Percentiles rank a stretch among this genome's conserved stretches.
These are phyloP conservation scores for Ahaetulla prasina DNA, from an alignment of 2,113 vertebrate species.

Conservation along the genomic window DNA sequence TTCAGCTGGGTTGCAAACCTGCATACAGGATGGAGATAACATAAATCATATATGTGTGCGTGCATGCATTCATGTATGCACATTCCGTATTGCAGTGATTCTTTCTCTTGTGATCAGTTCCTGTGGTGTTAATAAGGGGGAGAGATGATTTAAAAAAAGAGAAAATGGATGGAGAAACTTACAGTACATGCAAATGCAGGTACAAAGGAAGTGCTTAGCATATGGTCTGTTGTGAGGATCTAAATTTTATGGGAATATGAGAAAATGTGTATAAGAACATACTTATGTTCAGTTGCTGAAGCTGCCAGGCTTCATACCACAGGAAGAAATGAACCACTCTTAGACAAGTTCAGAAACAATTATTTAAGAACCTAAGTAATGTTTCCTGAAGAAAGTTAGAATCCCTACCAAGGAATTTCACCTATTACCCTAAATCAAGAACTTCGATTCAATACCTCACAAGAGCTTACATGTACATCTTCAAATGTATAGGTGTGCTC, in stretches of 20 bases:
- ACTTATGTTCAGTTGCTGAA: background rate
- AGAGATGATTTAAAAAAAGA: background rate
- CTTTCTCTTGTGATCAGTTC: background rate
- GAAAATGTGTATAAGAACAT: background rate
- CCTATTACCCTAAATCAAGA: background rate
- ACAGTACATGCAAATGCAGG: background rate
- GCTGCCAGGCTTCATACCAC: background rate
- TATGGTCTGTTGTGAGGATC: background rate
- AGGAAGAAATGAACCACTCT: background rate
- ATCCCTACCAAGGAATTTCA: background rate
- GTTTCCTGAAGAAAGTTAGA: background rate
- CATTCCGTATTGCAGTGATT: background rate
- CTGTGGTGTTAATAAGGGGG: background rate
- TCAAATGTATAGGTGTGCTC: too few species aligned
- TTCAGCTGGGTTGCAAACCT: background rate
- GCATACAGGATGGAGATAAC: background rate
- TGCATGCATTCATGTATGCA: too few species aligned
- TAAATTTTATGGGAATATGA: background rate
- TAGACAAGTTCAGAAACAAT: background rate
- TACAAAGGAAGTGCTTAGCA: background rate
- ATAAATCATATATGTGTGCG: background rate
- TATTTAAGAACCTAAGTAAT: background rate
- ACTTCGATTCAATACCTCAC: background rate
- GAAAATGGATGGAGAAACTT: background rate
- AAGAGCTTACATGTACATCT: too few species aligned